Base-by-base conservation (phyloP, 2,113 vertebrate genomes). In the Grammomys surdaster region DNA sequence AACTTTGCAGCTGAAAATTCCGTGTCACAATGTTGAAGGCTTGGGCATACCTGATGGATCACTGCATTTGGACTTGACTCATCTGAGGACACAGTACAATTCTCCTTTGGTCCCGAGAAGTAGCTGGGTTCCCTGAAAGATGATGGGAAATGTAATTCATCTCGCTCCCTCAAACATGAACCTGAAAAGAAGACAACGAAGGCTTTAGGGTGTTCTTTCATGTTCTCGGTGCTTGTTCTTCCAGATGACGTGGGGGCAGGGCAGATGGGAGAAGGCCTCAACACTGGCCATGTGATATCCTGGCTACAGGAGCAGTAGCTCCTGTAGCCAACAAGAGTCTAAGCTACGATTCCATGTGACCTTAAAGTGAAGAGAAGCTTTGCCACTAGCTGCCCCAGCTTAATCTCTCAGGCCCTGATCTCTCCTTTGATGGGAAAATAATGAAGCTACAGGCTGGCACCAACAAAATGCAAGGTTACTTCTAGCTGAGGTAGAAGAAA, bases 201-300 rank as follows among this genome's bases (percentile, higher is more conserved):
- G 40, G 7, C 58, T 88, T 80, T 26, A 1, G 0, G 2, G 5
- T 2, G 0, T 12, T 3, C 13, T 11, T 90, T 56, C 22, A 40
- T 0, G 0, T 11, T 26, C 58, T 33, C 24, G n/a, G 82, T 36
- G 43, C 56, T 56, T 75, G 0, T 17, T 80, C 85, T 84, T 51
- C 82, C 0, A 56, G 67, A 28, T 31, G 56, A 12, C 24, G 16
- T 16, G 60, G 60, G 19, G 19, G 33, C 26, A 6, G 72, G 4
- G 31, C 3, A 19, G 56, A 0, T 20, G 43, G 26, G 31, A 67
- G 0, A 1, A 3, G 46, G 54, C n/a, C 73, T 56, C 70, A 19
- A 6, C 40, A 3, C 1, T 65, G 20, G 4, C 70, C 40, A 0
- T 3, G 9, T 9, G 9, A 3, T 13, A 19, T 7, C 77, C 46